phyloP scores from a whole-genome alignment of 2,113 vertebrate species.

The Platichthys flesus region DNA sequence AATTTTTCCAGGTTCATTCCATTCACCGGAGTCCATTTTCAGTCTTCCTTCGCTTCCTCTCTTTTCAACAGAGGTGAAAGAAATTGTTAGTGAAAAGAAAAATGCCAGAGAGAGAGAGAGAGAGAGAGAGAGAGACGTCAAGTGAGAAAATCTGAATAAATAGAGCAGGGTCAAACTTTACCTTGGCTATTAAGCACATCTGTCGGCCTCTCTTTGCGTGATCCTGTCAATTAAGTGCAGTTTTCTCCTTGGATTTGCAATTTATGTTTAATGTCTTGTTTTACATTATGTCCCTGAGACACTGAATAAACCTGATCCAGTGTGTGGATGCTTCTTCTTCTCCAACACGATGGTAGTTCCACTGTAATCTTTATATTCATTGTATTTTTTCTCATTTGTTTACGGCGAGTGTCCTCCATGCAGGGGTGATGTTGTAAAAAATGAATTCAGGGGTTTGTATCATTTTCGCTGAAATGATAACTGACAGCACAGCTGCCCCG shows the following conservation, averaged over 20 bases:
- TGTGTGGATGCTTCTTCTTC: background rate
- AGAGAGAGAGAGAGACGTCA: background rate
- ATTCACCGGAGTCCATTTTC: conserved; percentile 24
- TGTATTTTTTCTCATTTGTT: background rate
- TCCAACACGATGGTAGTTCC: background rate
- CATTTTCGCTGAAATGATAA: conserved; percentile 9
- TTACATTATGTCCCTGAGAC: background rate
- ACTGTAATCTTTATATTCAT: background rate
- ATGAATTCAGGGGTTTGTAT: background rate
- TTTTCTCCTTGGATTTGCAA: conserved; percentile 14
- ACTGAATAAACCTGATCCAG: background rate
- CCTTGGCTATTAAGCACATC: background rate
- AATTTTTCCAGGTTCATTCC: conserved; percentile 22
- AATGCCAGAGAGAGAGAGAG: background rate
- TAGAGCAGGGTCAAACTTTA: conserved; percentile 51
- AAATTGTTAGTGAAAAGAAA: background rate
- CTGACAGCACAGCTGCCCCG: conserved; percentile 5
- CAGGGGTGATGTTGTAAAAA: background rate
- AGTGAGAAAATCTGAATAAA: conserved; percentile 19
- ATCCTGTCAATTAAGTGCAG: conserved; percentile 11
- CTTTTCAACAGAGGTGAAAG: conserved; percentile 40
- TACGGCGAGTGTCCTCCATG: background rate
- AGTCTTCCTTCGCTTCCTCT: conserved; percentile 1
- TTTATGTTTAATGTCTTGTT: background rate
- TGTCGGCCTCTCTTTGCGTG: background rate